Conservation (phyloP, 2,888 invertebrate genomes). For the Platerodrilus igneus region DNA sequence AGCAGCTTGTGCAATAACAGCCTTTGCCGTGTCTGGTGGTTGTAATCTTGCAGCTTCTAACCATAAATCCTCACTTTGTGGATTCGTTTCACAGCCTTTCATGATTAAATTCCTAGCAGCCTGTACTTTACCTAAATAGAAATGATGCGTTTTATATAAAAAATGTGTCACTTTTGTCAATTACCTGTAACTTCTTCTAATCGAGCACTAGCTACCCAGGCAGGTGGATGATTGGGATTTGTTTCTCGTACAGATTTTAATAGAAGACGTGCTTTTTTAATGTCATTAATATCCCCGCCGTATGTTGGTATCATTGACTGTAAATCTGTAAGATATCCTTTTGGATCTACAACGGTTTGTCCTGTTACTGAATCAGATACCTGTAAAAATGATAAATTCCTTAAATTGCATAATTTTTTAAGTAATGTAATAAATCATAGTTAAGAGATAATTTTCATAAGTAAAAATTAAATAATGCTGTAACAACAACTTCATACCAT, state of each 20-base stretch:
- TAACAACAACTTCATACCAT: too few relatives aligned
- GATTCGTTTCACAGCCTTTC: slow-evolving; percentile 97
- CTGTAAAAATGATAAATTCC: slow-evolving; percentile 68
- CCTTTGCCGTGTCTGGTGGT: slow-evolving; percentile 89
- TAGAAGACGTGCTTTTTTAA: slow-evolving; percentile 91
- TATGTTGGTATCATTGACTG: slow-evolving; percentile 99
- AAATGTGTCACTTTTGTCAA: too few relatives aligned
- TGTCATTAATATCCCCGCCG: slow-evolving; percentile 96
- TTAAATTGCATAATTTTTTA: slow-evolving; percentile 29
- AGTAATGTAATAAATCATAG: neutral
- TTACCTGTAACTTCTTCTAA: slow-evolving; percentile 93
- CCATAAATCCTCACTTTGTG: slow-evolving; percentile 96
- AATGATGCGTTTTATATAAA: too few relatives aligned
- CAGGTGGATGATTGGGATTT: slow-evolving; percentile 98
- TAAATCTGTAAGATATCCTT: slow-evolving; percentile 98
- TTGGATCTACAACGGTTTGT: slow-evolving; percentile 99
- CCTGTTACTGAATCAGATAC: slow-evolving; percentile 96
- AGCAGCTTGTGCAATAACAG: slow-evolving; percentile 95
- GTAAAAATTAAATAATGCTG: too few relatives aligned
- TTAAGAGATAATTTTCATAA: neutral
- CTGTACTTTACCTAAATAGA: slow-evolving; percentile 68
- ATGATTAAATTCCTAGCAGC: slow-evolving; percentile 95
- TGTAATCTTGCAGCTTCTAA: slow-evolving; percentile 93
- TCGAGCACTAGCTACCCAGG: slow-evolving; percentile 98
- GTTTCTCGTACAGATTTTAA: slow-evolving; percentile 95